Evolutionary conservation across 2,888 invertebrate genomes (phyloP), one percentile per base, ranked within the genome.

Genomic region (Steinernema carpocapsae): DNA sequence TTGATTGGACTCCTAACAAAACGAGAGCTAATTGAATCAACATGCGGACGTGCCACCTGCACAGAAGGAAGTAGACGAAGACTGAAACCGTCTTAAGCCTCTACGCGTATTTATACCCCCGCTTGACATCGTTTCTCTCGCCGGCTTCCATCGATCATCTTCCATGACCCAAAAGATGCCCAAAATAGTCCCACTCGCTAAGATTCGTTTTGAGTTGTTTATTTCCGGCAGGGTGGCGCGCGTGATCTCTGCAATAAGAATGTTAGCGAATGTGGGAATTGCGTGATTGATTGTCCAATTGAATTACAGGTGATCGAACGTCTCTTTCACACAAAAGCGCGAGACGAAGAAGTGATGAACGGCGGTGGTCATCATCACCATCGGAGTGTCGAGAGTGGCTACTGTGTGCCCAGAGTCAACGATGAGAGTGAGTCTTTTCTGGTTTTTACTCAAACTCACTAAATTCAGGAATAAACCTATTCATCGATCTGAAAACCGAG

Each of bases 291-390:
- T 64, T 64, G 7, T 17, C 64, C 12, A 52, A 19, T 19, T 52
- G 22, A 48, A 48, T 64, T 64, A 17, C 64, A 64, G 64, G 64
- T 64, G 64, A 64, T 29, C 32, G 64, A 64, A 48, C 29, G 14
- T 37, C 37, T 37, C 29, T 29, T 32, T 64, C 32, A 32, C 64
- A 37, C 29, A 64, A 37, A 64, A 64, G 19, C 48, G 48, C 17
- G 37, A 64, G 26, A 17, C 29, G 6, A 29, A 17, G 64, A 64
- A 48, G 48, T 48, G 64, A 64, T 64, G 64, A 64, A 64, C 64
- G 64, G 64, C 64, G 64, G 64, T 64, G 64, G 64, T 64, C 64
- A 64, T 64, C 64, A 29, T 26, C 22, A 64, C 64, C 64, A 64
- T 64, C 64, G 64, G 64, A 64, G 26, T 26, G 64, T 26, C 64